Percentiles rank a stretch among this genome's conserved stretches.
These are phyloP conservation scores for Phylloscopus whistleri DNA, from an alignment of 2,113 vertebrate species.

Conservation along the genomic window DNA sequence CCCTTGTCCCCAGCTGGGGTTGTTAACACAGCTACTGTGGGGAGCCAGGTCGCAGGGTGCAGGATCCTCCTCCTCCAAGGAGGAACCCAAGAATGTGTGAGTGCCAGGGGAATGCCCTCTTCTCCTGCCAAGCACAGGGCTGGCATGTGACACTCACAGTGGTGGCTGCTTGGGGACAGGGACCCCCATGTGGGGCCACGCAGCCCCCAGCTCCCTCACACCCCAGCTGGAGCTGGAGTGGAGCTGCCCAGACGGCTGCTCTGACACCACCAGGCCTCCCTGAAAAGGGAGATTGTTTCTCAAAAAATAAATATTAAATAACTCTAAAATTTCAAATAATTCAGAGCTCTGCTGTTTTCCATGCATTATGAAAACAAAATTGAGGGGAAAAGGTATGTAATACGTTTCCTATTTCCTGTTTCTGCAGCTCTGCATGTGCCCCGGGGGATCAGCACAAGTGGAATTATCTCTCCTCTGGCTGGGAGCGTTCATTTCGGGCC, in stretches of 20 bases:
- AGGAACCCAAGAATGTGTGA: not conserved
- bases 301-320: slow-evolving; percentile 66
- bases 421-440: slow-evolving; percentile 75
- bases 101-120: not conserved
- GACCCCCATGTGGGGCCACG: not conserved
- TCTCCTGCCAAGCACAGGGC: not conserved
- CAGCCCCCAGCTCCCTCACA: not conserved
- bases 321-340: slow-evolving; percentile 70
- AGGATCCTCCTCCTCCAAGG: not conserved
- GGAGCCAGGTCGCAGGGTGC: not conserved
- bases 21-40: not conserved
- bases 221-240: not conserved
- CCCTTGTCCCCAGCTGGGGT: not conserved
- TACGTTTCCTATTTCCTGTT: slow-evolving; percentile 87
- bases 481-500: slow-evolving; percentile 67
- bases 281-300: slow-evolving; percentile 64
- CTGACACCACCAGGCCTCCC: not conserved
- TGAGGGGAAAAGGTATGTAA: slow-evolving; percentile 78
- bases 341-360: slow-evolving; percentile 68
- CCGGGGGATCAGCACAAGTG: slow-evolving; percentile 68
- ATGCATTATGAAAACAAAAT: slow-evolving; percentile 72
- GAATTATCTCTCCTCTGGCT: slow-evolving; percentile 78
- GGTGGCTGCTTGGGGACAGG: not conserved
- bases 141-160: not conserved
- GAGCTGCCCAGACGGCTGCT: not conserved